Evolutionary conservation across 92 coral and sea anemone species (phyloP), one percentile per base, ranked within the genome.

Genomic region (Zoanthus sansibaricus): DNA sequence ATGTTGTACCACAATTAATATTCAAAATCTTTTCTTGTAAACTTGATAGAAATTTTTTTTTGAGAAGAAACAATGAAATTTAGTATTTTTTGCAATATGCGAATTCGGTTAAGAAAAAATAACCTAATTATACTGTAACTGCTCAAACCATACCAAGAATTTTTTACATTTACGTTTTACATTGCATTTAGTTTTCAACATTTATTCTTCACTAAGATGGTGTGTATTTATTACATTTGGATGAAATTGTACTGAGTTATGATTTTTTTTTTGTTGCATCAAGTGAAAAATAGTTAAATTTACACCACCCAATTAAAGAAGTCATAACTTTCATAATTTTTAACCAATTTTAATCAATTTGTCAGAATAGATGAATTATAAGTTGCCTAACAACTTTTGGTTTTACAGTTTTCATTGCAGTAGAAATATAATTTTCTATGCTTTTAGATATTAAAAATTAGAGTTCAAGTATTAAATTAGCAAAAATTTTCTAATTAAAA

Each of bases 191-290:
- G 83, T 78, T 78, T 78, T 31, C 48, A 30, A 79, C 45, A 79
- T 30, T 79, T 20, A 79, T 79, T 79, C 67, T 55, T 71, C 84
- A 58, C 71, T 79, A 79, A 79, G 58, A 79, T 79, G 84, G 48
- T 79, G 21, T 79, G 49, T 79, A 77, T 37, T 58, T 79, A 58
- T 58, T 69, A 79, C 68, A 79, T 54, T 58, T 79, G 84, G 84
- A 12, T 79, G 17, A 79, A 64, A 42, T 20, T 59, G 84, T 32
- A 44, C 71, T 56, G 47, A 78, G 46, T 48, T 78, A 78, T n/a
- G 11, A 54, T 78, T 78, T 78, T 48, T 78, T 78, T 49, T 17
- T 25, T 25, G 70, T 17, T 42, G 32, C 9, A 17, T 11, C 45
- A 45, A 68, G 83, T 78, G 25, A 54, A 58, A 78, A 78, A 45